These are phyloP conservation scores for Accipiter virgatus DNA, from an alignment of 2,113 vertebrate species.

Conservation along the genomic window DNA sequence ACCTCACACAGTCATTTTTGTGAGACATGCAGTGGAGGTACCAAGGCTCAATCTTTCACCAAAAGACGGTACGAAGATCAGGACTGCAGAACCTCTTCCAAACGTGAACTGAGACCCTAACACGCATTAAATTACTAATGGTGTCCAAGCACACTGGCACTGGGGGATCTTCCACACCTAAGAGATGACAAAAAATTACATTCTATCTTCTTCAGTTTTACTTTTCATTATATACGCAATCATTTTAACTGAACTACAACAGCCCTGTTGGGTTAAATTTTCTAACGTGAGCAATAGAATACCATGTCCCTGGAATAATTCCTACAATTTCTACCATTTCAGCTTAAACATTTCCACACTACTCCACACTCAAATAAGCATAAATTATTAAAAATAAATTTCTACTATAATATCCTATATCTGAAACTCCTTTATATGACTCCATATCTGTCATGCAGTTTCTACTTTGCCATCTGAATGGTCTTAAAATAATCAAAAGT, in stretches of 20 bases:
- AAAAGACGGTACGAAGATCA: accelerated
- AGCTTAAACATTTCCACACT: background rate
- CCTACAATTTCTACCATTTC: background rate
- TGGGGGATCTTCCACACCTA: background rate
- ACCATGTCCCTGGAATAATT: background rate
- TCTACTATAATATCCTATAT: background rate
- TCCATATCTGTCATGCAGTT: background rate
- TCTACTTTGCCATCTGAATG: background rate
- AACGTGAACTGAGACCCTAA: background rate
- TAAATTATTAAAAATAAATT: background rate
- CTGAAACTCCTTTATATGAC: background rate
- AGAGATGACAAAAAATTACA: background rate
- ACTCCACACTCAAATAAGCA: background rate
- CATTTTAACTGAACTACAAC: background rate
- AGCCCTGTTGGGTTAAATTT: background rate
- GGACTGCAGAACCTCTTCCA: background rate
- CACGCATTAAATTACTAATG: background rate
- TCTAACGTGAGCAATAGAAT: background rate
- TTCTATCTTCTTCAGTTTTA: background rate
- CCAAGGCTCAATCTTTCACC: background rate
- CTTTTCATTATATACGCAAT: background rate
- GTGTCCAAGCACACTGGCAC: background rate
- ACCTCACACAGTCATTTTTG: background rate
- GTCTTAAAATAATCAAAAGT: background rate
- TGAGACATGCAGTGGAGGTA: background rate